Base-by-base conservation (phyloP, 2,797 vertebrate genomes). In the Phoxinus dragarum region DNA sequence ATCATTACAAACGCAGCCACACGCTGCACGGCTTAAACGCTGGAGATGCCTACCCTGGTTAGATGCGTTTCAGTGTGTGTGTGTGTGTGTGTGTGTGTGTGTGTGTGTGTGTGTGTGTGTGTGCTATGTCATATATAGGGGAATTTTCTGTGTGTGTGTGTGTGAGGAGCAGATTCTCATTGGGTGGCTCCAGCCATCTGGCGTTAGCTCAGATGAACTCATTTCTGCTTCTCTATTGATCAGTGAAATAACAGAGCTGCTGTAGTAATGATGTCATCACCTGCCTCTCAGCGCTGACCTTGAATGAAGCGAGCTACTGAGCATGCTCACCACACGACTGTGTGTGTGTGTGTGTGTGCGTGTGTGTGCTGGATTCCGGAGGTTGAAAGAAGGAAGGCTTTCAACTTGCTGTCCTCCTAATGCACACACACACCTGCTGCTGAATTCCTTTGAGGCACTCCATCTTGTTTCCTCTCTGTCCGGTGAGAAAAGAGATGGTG, bases 231-330 rank as follows among this genome's bases (percentile, higher is more conserved):
- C 79, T 80, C 81, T 95, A 97, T 96, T 84, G 95, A 97, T 97
- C 90, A 89, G 80, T 95, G 96, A 96, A 93, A 93, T 92, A 92
- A 93, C 87, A 86, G 94, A 92, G 92, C 93, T 95, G 64, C 93
- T 95, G 93, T 91, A 93, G 93, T 95, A 94, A 92, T 98, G 97
- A 97, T 96, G 95, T 97, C 93, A 98, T 95, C 91, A 89, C 91
- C 92, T 89, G 90, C 88, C 73, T 89, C 86, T 81, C 84, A 74
- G 77, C 34, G 0, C 77, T 88, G 86, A 90, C 88, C 86, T 90
- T 90, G 86, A 88, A 56, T 86, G 77, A 82, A 31, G 68, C 16
- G 12, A 69, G 81, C 47, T 36, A 74, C 71, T 78, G 84, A 74
- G 40, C 77, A 67, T 81, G 84, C 59, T 84, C 84, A 67, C 44